Percentiles rank a stretch among this genome's conserved stretches.
phyloP scores from a whole-genome alignment of 2,888 invertebrate genomes.

The Lasioglossum pauxillum region DNA sequence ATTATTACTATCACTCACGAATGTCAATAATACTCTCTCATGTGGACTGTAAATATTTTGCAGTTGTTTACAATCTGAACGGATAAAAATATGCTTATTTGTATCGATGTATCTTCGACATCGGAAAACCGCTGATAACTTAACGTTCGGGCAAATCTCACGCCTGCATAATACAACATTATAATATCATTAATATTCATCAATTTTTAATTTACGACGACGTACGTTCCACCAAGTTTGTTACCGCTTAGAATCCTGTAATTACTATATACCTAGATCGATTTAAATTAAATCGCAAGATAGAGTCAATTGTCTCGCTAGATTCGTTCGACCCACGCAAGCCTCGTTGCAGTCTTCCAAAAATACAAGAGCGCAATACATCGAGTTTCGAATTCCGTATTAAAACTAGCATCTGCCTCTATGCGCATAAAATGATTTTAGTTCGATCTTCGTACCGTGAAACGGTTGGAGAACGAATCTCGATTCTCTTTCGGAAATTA shows the following conservation, averaged over 20 bases:
- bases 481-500: background rate
- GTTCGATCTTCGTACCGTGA: background rate
- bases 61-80: background rate
- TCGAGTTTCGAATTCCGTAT: background rate
- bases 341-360: background rate
- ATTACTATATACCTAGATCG: background rate
- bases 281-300: slow-evolving; percentile 9
- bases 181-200: background rate
- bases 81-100: background rate
- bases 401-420: background rate
- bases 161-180: background rate
- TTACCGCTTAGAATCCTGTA: background rate
- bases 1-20: background rate
- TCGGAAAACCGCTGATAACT: background rate
- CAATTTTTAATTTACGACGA: background rate
- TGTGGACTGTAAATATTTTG: background rate
- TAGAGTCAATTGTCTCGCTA: slow-evolving; percentile 1
- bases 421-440: background rate
- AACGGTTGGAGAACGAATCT: background rate
- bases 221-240: too few species aligned
- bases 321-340: slow-evolving; percentile 7
- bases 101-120: background rate
- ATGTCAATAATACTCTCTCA: background rate
- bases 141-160: background rate
- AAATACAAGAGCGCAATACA: slow-evolving; percentile 8